These are phyloP conservation scores for Heterotis niloticus DNA, from an alignment of 2,113 vertebrate species.

Conservation along the genomic window DNA sequence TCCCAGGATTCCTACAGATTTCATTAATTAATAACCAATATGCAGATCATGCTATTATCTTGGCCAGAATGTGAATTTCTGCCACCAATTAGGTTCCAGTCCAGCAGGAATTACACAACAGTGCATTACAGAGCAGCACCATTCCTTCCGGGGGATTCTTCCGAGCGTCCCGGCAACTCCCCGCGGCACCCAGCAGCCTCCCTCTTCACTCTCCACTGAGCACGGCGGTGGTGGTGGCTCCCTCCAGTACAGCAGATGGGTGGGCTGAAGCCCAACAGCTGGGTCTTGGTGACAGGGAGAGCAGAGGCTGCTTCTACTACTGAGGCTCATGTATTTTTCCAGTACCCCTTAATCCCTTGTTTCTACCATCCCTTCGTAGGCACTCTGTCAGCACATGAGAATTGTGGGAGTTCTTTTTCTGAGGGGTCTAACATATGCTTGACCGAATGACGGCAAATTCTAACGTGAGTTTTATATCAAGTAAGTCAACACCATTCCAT, in stretches of 20 bases:
- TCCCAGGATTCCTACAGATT: slow-evolving; percentile 63
- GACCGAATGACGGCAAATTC: no score
- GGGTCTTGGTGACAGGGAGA: slow-evolving; percentile 32
- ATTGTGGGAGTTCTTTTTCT: no score
- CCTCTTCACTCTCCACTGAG: slow-evolving; percentile 50
- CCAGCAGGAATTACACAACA: slow-evolving; percentile 38
- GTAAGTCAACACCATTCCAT: no score
- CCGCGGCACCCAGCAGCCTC: slow-evolving; percentile 37
- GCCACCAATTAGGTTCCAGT: slow-evolving; percentile 50
- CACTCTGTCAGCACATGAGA: no score
- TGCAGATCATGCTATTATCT: slow-evolving; percentile 48
- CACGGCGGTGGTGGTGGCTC: slow-evolving; percentile 26
- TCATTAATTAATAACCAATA: slow-evolving; percentile 65
- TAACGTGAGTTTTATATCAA: no score
- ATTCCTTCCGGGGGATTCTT: slow-evolving; percentile 28
- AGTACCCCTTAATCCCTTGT: no score
- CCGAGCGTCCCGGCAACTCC: slow-evolving; percentile 43
- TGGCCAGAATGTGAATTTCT: slow-evolving; percentile 40
- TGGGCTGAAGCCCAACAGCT: slow-evolving; percentile 45
- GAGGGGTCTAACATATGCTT: no score
- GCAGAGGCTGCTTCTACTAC: not conserved
- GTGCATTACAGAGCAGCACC: slow-evolving; percentile 16
- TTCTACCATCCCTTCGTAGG: no score
- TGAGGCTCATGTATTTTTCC: not conserved
- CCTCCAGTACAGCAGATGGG: not conserved